Conservation (phyloP, 2,113 vertebrate species). For the Amblyornis subalaris region DNA sequence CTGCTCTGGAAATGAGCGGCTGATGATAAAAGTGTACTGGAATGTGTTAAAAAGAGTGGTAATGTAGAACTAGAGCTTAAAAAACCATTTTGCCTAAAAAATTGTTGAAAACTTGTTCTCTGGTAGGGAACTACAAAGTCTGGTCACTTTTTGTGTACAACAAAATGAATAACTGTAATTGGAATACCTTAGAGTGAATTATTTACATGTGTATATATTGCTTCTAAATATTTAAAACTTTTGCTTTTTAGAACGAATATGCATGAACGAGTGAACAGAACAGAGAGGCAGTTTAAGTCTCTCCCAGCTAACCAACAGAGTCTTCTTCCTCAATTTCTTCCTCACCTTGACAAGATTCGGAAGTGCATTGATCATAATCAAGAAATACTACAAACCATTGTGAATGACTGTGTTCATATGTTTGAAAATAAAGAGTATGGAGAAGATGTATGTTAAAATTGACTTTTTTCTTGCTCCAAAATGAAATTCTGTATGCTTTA, state of each 20-base stretch:
- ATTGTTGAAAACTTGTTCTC: background rate
- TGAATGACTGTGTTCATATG: conserved; percentile 92
- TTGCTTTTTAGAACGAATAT: conserved; percentile 81
- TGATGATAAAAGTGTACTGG: background rate
- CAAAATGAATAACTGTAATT: background rate
- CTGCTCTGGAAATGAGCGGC: background rate
- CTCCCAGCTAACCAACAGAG: conserved; percentile 84
- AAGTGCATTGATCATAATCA: conserved; percentile 93
- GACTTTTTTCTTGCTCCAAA: conserved; percentile 24
- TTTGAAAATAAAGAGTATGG: conserved; percentile 98
- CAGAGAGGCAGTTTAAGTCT: conserved; percentile 88
- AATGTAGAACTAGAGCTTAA: background rate
- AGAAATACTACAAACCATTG: conserved; percentile 86
- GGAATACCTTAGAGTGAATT: background rate
- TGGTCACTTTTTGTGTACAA: background rate
- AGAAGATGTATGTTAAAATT: conserved; percentile 82
- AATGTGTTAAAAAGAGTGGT: background rate
- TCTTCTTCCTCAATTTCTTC: conserved; percentile 86
- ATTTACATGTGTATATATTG: background rate
- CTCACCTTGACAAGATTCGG: conserved; percentile 85
- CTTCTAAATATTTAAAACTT: conserved; percentile 46
- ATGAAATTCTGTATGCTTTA: background rate
- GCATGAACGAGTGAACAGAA: conserved; percentile 90
- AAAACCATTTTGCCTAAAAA: background rate
- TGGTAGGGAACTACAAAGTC: background rate